Conservation (phyloP, 2,797 vertebrate genomes). For the Remorina albescens region DNA sequence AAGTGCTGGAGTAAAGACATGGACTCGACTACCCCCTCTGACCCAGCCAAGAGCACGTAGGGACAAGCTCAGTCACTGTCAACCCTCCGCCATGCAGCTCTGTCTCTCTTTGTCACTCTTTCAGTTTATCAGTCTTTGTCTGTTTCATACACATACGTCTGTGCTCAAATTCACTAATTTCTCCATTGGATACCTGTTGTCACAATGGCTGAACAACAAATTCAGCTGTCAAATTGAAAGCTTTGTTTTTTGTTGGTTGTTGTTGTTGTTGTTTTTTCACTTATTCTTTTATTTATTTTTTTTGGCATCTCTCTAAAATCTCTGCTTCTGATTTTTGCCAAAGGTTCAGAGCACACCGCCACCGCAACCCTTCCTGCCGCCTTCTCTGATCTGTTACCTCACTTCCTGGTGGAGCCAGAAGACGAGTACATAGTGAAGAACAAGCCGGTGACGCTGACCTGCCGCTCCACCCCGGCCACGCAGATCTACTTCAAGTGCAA, state of each 20-base stretch:
- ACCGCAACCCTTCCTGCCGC: conserved; percentile 89
- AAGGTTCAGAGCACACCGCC: conserved; percentile 92
- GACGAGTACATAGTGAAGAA: conserved; percentile 98
- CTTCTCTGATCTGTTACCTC: conserved; percentile 92
- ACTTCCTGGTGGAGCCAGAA: conserved; percentile 95
- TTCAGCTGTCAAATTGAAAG: conserved; percentile 51
- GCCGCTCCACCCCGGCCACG: conserved; percentile 94
- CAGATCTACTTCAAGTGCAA: conserved; percentile 99
- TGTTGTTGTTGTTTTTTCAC: too few species aligned
- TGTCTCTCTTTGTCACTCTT: conserved; percentile 26
- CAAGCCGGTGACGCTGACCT: conserved; percentile 95
- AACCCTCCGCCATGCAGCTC: conserved; percentile 33
- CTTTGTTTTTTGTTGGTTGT: too few species aligned
- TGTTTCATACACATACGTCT: conserved; percentile 36
- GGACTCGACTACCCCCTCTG: conserved; percentile 50
- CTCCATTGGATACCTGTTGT: conserved; percentile 42
- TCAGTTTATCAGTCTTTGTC: conserved; percentile 44
- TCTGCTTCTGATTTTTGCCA: neutral
- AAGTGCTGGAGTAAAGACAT: conserved; percentile 77
- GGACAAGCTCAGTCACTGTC: conserved; percentile 66
- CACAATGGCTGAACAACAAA: conserved; percentile 2
- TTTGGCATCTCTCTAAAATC: conserved; percentile 32
- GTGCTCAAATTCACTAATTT: conserved; percentile 39
- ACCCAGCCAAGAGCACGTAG: conserved; percentile 72
- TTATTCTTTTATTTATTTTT: conserved; percentile 2